Conservation (phyloP, 2,113 vertebrate genomes). For the Periophthalmodon schlosseri region DNA sequence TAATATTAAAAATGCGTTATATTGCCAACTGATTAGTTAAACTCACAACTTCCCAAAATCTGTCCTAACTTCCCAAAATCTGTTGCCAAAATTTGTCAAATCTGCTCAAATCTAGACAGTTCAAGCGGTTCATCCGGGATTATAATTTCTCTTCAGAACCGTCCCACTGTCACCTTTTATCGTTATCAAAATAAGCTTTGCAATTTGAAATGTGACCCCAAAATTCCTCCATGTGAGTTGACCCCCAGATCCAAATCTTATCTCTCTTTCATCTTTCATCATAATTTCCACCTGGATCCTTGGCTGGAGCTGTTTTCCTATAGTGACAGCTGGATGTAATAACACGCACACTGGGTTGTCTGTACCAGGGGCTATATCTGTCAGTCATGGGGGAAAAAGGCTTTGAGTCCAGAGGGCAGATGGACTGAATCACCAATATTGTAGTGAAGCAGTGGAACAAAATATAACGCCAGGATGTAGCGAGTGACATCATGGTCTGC, state of each 20-base stretch:
- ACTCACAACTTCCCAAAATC: too few species aligned
- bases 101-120: too few species aligned
- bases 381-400: neutral
- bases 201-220: neutral
- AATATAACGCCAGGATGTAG: constrained; percentile 6
- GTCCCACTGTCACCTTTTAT: neutral
- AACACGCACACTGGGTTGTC: neutral
- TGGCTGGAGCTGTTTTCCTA: neutral
- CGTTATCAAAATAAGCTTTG: constrained; percentile 2
- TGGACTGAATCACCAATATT: constrained; percentile 11
- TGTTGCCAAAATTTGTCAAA: too few species aligned
- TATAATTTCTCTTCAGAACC: neutral
- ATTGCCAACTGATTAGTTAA: too few species aligned
- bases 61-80: too few species aligned
- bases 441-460: constrained; percentile 12
- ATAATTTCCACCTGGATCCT: constrained; percentile 13
- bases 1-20: too few species aligned
- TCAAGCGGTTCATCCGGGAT: neutral
- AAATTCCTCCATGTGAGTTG: neutral
- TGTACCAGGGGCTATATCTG: neutral
- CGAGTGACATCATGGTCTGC: constrained; percentile 1
- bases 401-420: neutral
- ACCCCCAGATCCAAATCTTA: neutral
- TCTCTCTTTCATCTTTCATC: constrained; percentile 3
- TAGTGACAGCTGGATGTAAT: constrained; percentile 25